Base-by-base conservation (phyloP, 2,797 vertebrate genomes). In the Megaceryle alcyon region DNA sequence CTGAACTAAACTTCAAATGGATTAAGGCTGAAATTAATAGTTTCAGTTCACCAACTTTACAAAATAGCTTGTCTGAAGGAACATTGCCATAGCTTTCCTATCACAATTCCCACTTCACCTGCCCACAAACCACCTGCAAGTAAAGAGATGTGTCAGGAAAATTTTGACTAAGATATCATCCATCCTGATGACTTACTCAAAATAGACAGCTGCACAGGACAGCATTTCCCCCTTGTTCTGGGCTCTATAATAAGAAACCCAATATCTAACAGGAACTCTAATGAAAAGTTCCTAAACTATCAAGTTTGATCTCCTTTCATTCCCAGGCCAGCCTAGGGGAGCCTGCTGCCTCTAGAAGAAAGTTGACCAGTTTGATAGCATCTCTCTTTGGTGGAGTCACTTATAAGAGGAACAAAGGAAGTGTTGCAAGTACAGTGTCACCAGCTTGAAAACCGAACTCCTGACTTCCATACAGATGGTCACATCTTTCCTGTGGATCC, bases 371-470 rank as follows among this genome's bases (percentile, higher is more conserved):
- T 89, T 35, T 33, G 26, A 22, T 2, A 75, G 14, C 4, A 4
- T 12, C 49, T 64, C 20, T 39, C 75, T 71, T 61, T 59, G 12
- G 8, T n/a, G n/a, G 43, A 76, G 20, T 39, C 43, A 53, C 5
- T 5, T 5, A 28, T 4, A 16, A 82, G 6, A 20, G 3, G 5
- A 5, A 64, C 66, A 37, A 31, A 39, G 21, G 5, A 60, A 87
- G 39, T 19, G 12, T 8, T 66, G 26, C 23, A 70, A 70, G 21
- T 19, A 33, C 7, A 60, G 63, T 21, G 41, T 17, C 0, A 0
- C 2, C n/a, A 82, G 43, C n/a, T 73, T 59, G 19, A 18, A 79
- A 39, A 13, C 23, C 15, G 29, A 35, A 60, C 22, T 7, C 65
- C 37, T 17, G 21, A 22, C 39, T 59, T 86, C 26, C 31, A 66